Percentiles rank a stretch among this genome's conserved stretches.
Evolutionary conservation across 1,140 invertebrate genomes (phyloP).

Genomic region (Eriocheir sinensis): DNA sequence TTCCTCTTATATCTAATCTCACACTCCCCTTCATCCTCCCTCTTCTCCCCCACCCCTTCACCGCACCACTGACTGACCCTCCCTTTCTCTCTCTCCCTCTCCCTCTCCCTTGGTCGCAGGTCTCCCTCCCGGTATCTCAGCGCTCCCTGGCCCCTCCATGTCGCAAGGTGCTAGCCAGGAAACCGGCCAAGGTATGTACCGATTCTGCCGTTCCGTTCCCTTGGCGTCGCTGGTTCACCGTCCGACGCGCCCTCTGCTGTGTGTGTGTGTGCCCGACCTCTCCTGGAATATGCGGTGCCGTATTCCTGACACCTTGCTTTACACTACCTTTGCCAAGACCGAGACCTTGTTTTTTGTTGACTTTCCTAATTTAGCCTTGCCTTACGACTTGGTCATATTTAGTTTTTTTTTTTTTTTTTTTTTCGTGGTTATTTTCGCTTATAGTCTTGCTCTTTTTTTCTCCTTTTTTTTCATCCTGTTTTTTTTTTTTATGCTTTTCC

Average conservation of each 20-base stretch:
- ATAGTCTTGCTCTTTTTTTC: background rate
- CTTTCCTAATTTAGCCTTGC: too few species aligned
- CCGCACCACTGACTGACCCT: background rate
- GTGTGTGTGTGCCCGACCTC: too few species aligned
- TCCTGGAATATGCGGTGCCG: too few species aligned
- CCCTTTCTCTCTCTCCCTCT: background rate
- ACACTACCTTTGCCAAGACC: background rate
- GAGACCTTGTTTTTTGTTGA: background rate
- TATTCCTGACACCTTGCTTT: too few species aligned
- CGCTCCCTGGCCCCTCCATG: slow-evolving; percentile 78
- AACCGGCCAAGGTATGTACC: slow-evolving; percentile 79
- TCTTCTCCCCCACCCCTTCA: too few species aligned
- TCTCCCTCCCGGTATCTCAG: slow-evolving; percentile 78
- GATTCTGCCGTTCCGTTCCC: background rate
- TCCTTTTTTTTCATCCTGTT: background rate
- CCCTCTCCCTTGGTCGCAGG: slow-evolving; percentile 40
- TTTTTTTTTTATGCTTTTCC: background rate
- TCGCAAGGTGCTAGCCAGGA: slow-evolving; percentile 77
- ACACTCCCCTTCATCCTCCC: too few species aligned
- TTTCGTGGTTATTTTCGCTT: too few species aligned
- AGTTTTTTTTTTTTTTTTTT: too few species aligned
- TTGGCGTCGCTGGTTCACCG: slow-evolving; percentile 21
- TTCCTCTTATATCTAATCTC: too few species aligned
- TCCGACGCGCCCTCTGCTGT: background rate
- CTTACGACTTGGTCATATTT: too few species aligned